Base-by-base conservation (phyloP, 64 coral and sea anemone genomes). In the Cladopsammia gracilis region DNA sequence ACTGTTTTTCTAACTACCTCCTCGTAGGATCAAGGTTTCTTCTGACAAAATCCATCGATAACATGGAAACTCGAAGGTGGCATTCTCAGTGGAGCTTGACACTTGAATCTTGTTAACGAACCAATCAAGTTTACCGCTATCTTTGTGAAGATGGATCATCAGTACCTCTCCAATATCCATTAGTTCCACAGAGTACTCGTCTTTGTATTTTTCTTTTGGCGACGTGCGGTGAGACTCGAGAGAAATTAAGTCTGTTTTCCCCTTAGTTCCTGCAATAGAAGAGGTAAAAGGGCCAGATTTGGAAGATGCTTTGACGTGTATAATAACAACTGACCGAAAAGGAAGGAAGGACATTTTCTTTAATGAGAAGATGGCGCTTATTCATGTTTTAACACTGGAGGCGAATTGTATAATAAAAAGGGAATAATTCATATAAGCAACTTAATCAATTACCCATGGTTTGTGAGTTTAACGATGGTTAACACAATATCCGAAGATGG, bases 101-200 rank as follows among this genome's bases (percentile, higher is more conserved):
- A 87, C 77, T 2, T 62, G 70, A 25, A 95, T 83, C 62, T 87
- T 78, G 48, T 70, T 86, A 19, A 90, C 80, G 43, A 95, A 91
- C 94, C 88, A 95, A 66, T 91, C 88, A 16, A 46, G 25, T 24
- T 84, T 54, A 0, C 67, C 78, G 4, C 67, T 50, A 86, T 90
- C 73, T 22, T 91, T 95, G 52, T 70, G 70, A 23, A 95, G 16
- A 18, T 69, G 48, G 19, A 95, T 60, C 60, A 91, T 19, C 15
- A 90, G 42, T 25, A 95, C 24, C 15, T 91, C 88, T 4, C 94
- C 94, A 16, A 95, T 74, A 72, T 95, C 75, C 19, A 53, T 79
- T 0, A 23, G 75, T 20, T 61, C 50, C 6, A 95, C 4, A 5
- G 53, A 57, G 24, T 95, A 95, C 26, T 90, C 75, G 19, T 90